These are phyloP conservation scores for Tanytarsus gracilentus DNA, from an alignment of 2,888 invertebrate genomes.

Conservation along the genomic window DNA sequence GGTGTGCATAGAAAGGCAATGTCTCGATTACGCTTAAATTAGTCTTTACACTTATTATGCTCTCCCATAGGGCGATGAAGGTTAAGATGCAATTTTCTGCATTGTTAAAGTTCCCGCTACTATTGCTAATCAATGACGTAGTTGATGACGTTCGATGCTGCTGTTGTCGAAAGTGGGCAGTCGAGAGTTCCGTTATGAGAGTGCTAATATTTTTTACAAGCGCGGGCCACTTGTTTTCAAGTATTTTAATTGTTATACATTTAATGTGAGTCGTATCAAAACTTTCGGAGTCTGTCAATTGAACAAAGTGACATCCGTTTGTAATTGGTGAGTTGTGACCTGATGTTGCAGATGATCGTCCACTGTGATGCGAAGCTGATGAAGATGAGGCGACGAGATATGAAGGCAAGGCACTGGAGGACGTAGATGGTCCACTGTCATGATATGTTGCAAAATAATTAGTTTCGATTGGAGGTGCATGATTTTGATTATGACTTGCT, in stretches of 20 bases:
- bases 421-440: conserved; percentile 31
- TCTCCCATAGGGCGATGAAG: conserved; percentile 80
- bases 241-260: conserved; percentile 72
- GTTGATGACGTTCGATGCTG: conserved; percentile 30
- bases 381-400: conserved; percentile 5
- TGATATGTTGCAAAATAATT: conserved; percentile 43
- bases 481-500: conserved; percentile 10
- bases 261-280: conserved; percentile 80
- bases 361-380: conserved; percentile 20
- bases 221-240: conserved; percentile 77
- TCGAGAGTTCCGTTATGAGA: conserved; percentile 49
- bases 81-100: conserved; percentile 66
- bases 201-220: conserved; percentile 62
- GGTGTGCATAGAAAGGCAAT: conserved; percentile 75
- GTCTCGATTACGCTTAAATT: conserved; percentile 84
- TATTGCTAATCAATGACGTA: conserved; percentile 34
- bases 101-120: conserved; percentile 36
- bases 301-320: conserved; percentile 48
- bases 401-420: conserved; percentile 17
- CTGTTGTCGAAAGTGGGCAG: background rate
- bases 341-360: conserved; percentile 20
- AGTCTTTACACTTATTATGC: conserved; percentile 81
- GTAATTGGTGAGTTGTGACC: conserved; percentile 24
- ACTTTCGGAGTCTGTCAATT: conserved; percentile 68
- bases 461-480: conserved; percentile 38